Evolutionary conservation across 2,113 vertebrate genomes (phyloP).

Genomic region (Tyrannus savana): DNA sequence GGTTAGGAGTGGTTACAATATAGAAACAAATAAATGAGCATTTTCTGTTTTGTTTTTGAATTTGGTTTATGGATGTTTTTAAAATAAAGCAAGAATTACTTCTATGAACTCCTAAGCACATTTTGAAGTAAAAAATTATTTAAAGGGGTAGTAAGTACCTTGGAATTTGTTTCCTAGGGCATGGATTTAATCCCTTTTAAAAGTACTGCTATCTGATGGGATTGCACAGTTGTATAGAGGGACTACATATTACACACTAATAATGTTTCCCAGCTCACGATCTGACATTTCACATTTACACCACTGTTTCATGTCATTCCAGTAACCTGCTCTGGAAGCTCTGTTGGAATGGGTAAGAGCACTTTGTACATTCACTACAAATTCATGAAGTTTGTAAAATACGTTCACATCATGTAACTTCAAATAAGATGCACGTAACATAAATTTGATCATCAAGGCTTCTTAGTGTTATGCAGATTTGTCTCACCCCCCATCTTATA

Average conservation of each 20-base stretch:
- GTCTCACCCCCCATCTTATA: neutral
- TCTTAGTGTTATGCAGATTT: neutral
- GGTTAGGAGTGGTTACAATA: neutral
- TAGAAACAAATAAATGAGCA: neutral
- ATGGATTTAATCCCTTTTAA: neutral
- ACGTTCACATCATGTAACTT: neutral
- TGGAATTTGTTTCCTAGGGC: neutral
- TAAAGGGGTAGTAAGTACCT: neutral
- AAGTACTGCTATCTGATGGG: neutral
- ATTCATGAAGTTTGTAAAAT: neutral
- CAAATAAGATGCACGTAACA: neutral
- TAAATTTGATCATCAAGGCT: neutral
- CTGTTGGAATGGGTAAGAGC: constrained; percentile 85
- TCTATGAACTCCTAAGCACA: neutral
- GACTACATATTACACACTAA: neutral
- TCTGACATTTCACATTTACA: neutral
- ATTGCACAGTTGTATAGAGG: neutral
- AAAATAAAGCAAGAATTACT: neutral
- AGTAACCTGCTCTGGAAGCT: constrained; percentile 91
- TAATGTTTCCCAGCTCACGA: neutral
- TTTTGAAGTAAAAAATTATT: neutral
- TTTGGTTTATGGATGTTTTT: neutral
- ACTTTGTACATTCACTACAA: neutral
- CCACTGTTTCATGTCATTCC: constrained; percentile 53
- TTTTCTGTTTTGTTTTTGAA: neutral